Conservation (phyloP, 1,140 invertebrate species). For the Zaprionus gabonicus region DNA sequence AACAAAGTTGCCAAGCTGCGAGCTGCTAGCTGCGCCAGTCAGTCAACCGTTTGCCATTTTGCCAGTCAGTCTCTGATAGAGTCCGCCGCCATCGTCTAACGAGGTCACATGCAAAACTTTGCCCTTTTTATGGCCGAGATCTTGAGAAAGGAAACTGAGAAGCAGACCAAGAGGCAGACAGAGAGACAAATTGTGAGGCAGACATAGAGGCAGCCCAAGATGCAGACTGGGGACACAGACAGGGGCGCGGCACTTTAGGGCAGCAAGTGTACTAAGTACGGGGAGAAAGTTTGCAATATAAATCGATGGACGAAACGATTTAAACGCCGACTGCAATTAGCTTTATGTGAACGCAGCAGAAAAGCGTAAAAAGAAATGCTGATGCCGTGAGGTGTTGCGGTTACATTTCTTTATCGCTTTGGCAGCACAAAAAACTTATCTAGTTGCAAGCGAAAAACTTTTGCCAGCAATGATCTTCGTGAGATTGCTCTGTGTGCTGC, state of each 20-base stretch:
- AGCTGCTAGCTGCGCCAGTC: conserved; percentile 37
- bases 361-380: conserved; percentile 1
- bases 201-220: not conserved
- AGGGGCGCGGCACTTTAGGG: not conserved
- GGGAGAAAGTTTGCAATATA: conserved; percentile 58
- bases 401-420: conserved; percentile 9
- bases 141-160: conserved; percentile 20
- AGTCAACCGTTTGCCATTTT: conserved; percentile 45
- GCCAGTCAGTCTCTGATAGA: conserved; percentile 34
- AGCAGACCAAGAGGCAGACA: not conserved
- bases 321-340: conserved; percentile 60
- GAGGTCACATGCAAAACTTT: conserved; percentile 75
- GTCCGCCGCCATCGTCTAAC: conserved; percentile 28
- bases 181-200: not conserved
- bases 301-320: conserved; percentile 64
- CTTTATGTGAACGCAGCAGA: not conserved
- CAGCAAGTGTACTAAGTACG: not conserved
- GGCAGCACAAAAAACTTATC: conserved; percentile 14
- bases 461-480: not conserved
- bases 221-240: not conserved
- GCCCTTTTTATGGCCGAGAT: conserved; percentile 44
- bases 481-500: not conserved
- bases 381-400: conserved; percentile 13
- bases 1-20: conserved; percentile 68
- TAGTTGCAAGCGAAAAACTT: conserved; percentile 33